Evolutionary conservation across 2,888 invertebrate genomes (phyloP), one percentile per base, ranked within the genome.

Genomic region (Labia minor): DNA sequence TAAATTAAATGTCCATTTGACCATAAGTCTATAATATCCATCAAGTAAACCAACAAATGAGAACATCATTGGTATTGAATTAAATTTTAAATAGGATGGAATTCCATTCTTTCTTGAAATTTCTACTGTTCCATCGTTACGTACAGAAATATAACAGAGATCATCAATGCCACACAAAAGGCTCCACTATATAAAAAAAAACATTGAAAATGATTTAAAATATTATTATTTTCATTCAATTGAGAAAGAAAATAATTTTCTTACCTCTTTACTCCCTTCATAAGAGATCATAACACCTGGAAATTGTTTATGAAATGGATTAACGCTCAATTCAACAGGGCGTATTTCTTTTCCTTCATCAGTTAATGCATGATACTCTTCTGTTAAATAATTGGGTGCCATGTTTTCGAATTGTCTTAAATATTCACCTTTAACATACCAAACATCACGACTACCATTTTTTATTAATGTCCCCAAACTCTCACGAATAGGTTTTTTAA

Each of bases 1-100:
- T 69, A 95, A 81, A 79, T 93, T 92, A 74, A 92, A 91, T 49
- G 89, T 93, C 93, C 93, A 95, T 78, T 92, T 94, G 62, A 88
- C 86, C 74, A 87, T 87, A 72, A 92, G 79, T 73, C 92, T 85
- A 75, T 93, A 94, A 77, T 95, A 95, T 67, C 93, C 93, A 77
- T 92, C 89, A 69, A 94, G 79, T 66, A 88, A 81, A 68, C 90
- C 88, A 70, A 93, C 87, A 76, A 92, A 92, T 0, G 92, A 90
- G 67, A 87, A 84, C 74, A 91, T 80, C 64, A 84, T 80, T 64
- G 83, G 81, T 70, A 85, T 82, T 10, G 85, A 83, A 73, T 82
- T 82, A 74, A 92, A 88, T 74, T 85, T 86, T 69, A 90, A 80
- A 76, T 88, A 88, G 63, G 87, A 80, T 1, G 90, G 90, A 61